These are phyloP conservation scores for Zygogramma bicolorata DNA, from an alignment of 2,888 invertebrate genomes.

Conservation along the genomic window DNA sequence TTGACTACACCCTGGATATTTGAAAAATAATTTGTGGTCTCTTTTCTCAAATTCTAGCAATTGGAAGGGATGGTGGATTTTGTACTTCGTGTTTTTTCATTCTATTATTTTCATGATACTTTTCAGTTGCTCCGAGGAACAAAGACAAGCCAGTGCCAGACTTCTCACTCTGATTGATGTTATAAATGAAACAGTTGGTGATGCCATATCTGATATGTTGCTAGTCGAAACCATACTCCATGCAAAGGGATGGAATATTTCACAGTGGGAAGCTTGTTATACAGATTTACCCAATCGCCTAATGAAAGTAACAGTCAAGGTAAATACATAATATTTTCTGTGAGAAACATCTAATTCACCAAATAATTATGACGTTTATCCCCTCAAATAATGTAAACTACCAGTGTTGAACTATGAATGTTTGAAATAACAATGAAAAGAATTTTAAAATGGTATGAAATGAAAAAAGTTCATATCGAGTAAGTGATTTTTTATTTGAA, in stretches of 20 bases:
- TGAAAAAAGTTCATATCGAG: too few relatives aligned
- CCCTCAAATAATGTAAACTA: too few relatives aligned
- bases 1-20: too few relatives aligned
- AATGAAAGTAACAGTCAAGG: slow-evolving; percentile 87
- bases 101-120: background rate
- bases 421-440: too few relatives aligned
- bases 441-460: too few relatives aligned
- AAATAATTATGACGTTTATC: background rate
- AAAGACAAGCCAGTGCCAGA: slow-evolving; percentile 72
- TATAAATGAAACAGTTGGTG: slow-evolving; percentile 96
- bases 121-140: slow-evolving; percentile 51
- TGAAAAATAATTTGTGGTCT: too few relatives aligned
- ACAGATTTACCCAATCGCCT: slow-evolving; percentile 88
- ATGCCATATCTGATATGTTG: slow-evolving; percentile 96
- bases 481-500: too few relatives aligned
- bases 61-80: too few relatives aligned
- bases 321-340: slow-evolving; percentile 51
- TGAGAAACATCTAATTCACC: background rate
- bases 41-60: too few relatives aligned
- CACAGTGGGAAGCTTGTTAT: slow-evolving; percentile 87
- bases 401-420: too few relatives aligned
- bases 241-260: slow-evolving; percentile 81
- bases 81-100: background rate
- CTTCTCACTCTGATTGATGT: slow-evolving; percentile 82
- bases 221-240: slow-evolving; percentile 92